Conservation (phyloP, 2,797 vertebrate species). For the Brachyrhaphis roseni region DNA sequence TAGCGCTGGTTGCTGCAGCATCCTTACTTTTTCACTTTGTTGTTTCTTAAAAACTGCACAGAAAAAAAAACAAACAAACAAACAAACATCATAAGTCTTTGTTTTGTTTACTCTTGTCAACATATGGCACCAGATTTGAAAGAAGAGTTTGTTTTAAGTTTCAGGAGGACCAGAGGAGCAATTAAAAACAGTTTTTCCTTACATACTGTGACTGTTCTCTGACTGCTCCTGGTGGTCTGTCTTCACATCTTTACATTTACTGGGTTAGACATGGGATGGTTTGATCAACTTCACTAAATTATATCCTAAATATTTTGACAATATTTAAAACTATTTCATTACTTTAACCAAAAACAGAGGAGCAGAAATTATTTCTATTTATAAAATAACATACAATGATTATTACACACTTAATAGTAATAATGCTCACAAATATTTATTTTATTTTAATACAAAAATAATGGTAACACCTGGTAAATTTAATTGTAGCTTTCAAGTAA, state of each 20-base stretch:
- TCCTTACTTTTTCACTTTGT: slow-evolving; percentile 47
- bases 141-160: slow-evolving; percentile 55
- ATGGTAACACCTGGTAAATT: background rate
- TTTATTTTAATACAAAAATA: background rate
- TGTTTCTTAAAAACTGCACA: slow-evolving; percentile 42
- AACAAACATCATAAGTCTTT: slow-evolving; percentile 11
- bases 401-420: background rate
- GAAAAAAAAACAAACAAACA: background rate
- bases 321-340: background rate
- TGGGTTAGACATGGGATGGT: background rate
- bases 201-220: slow-evolving; percentile 50
- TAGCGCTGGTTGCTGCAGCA: slow-evolving; percentile 77
- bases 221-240: slow-evolving; percentile 34
- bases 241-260: slow-evolving; percentile 9
- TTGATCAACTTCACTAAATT: background rate
- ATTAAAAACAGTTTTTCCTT: slow-evolving; percentile 46
- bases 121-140: slow-evolving; percentile 53
- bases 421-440: background rate
- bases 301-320: background rate
- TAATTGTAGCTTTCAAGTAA: background rate
- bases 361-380: background rate
- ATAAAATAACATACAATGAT: background rate
- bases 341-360: background rate
- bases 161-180: slow-evolving; percentile 47
- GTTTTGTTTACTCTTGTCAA: slow-evolving; percentile 54